A percentile compares a stretch with the other conserved stretches of the same genome.
phyloP scores from a whole-genome alignment of 2,113 vertebrate species.

The Anarrhichthys ocellatus region DNA sequence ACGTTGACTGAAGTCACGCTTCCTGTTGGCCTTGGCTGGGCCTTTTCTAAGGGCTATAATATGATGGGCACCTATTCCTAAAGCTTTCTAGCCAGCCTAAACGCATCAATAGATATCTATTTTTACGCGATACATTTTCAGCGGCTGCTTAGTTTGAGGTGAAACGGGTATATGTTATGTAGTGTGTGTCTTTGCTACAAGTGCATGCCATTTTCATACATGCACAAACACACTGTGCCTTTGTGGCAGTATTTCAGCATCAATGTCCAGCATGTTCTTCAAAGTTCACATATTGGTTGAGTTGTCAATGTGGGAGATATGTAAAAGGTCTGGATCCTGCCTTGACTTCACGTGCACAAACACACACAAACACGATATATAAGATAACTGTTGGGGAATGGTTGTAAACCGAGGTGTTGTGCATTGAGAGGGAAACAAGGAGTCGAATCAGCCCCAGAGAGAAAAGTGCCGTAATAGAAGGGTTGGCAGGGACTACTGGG shows the following conservation, averaged over 20 bases:
- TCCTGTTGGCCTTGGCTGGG: constrained; percentile 47
- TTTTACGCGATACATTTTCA: background rate
- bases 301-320: background rate
- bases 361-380: constrained; percentile 9
- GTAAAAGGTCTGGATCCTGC: background rate
- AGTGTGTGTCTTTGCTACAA: background rate
- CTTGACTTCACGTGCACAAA: constrained; percentile 24
- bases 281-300: background rate
- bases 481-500: constrained; percentile 88
- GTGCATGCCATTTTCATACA: background rate
- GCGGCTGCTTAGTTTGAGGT: background rate
- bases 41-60: constrained; percentile 35
- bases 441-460: constrained; percentile 82
- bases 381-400: constrained; percentile 37
- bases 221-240: background rate
- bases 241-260: background rate
- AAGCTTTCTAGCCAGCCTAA: background rate
- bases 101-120: constrained; percentile 26
- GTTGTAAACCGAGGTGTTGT: constrained; percentile 56
- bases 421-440: constrained; percentile 60
- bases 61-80: constrained; percentile 23
- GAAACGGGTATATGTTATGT: background rate
- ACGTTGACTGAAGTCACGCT: constrained; percentile 34
- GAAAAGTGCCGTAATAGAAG: constrained; percentile 85
- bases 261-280: background rate